phyloP scores from a whole-genome alignment of 2,113 vertebrate genomes.

The Camelus dromedarius region DNA sequence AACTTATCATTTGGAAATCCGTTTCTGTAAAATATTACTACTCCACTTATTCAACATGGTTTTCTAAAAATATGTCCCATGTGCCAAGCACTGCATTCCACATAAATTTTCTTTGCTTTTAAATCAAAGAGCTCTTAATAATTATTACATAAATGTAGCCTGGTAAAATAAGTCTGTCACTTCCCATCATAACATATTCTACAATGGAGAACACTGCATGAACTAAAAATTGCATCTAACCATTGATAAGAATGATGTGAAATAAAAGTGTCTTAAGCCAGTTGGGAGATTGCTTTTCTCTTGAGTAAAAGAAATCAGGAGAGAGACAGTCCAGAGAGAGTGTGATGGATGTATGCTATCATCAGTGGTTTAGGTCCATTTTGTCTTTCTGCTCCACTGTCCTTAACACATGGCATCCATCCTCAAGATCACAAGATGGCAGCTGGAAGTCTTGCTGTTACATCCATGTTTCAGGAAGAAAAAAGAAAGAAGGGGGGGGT shows the following conservation, averaged over 20 bases:
- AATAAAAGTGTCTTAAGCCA: conserved; percentile 12
- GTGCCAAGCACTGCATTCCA: background rate
- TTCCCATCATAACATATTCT: background rate
- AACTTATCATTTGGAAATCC: background rate
- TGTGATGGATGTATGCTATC: conserved; percentile 57
- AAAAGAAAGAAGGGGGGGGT: background rate
- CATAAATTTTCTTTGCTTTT: conserved; percentile 61
- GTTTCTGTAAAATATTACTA: conserved; percentile 15
- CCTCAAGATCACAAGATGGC: no score
- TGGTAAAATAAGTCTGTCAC: conserved; percentile 27
- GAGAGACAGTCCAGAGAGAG: conserved; percentile 29
- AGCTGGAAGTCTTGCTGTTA: background rate
- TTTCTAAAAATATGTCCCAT: conserved; percentile 37
- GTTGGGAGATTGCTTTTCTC: conserved; percentile 41
- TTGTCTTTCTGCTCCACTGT: conserved; percentile 47
- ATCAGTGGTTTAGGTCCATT: conserved; percentile 27
- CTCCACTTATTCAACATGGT: conserved; percentile 23
- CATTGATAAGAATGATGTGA: conserved; percentile 52
- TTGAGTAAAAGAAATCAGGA: conserved; percentile 44
- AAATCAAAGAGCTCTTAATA: conserved; percentile 47
- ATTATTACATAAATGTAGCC: conserved; percentile 29
- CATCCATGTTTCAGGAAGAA: background rate
- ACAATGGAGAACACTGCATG: background rate
- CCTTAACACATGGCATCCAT: background rate
- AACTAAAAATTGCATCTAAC: conserved; percentile 45